Evolutionary conservation across 2,797 vertebrate genomes (phyloP).

Genomic region (Lophotriccus pileatus): DNA sequence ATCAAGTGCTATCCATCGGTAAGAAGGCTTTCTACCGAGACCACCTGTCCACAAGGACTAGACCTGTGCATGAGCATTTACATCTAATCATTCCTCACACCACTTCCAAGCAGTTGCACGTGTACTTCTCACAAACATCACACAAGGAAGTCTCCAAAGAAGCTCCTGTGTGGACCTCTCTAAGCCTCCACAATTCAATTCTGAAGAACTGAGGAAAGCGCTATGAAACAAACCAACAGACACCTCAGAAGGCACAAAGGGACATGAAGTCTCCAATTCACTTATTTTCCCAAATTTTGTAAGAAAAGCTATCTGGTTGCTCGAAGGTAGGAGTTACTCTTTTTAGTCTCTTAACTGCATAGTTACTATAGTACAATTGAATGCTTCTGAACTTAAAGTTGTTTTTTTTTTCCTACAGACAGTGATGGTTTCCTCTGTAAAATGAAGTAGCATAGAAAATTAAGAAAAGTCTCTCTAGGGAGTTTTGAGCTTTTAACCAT

Average conservation of each 20-base stretch:
- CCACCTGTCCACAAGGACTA: not conserved
- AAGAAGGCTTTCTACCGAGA: not conserved
- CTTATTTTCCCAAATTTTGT: not conserved
- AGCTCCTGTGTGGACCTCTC: not conserved
- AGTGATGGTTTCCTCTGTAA: rapidly evolving
- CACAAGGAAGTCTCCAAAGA: not conserved
- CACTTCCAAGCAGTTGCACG: not conserved
- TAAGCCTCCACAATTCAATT: not conserved
- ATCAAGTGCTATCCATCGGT: rapidly evolving
- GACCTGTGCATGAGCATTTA: not conserved
- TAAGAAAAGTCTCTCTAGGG: not conserved
- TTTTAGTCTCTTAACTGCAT: not conserved
- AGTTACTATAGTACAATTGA: not conserved
- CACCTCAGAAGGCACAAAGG: not conserved
- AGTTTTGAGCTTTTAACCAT: not conserved
- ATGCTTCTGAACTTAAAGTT: not conserved
- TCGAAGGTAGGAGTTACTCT: not conserved
- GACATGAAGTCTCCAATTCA: not conserved
- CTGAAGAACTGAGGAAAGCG: not conserved
- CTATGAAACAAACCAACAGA: not conserved
- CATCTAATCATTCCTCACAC: not conserved
- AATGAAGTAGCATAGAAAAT: not conserved
- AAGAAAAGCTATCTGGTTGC: not conserved
- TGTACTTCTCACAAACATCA: not conserved
- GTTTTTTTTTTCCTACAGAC: not conserved